These are phyloP conservation scores for Drosophila bocki DNA, from an alignment of 1,140 invertebrate genomes.

Conservation along the genomic window DNA sequence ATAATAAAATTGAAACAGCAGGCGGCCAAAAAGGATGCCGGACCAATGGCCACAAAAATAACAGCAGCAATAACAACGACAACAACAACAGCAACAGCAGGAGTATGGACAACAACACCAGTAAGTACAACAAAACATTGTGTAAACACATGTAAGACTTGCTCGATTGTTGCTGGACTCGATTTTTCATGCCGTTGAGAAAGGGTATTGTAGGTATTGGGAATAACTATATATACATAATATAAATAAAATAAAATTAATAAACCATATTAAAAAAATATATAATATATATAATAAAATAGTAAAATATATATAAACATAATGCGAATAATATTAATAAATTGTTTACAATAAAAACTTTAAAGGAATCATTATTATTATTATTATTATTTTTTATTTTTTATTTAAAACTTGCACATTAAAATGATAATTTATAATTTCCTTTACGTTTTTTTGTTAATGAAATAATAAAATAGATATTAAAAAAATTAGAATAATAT, in stretches of 20 bases:
- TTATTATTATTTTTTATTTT: too few relatives aligned
- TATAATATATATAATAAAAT: background rate
- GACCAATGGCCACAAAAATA: conserved; percentile 33
- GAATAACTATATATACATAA: background rate
- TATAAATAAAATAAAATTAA: background rate
- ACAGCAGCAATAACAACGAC: conserved; percentile 12
- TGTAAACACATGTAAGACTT: conserved; percentile 77
- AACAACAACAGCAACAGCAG: background rate
- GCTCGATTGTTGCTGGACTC: conserved; percentile 42
- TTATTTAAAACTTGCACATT: too few relatives aligned
- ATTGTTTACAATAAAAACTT: too few relatives aligned
- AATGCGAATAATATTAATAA: too few relatives aligned
- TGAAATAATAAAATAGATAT: too few relatives aligned
- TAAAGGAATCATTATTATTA: too few relatives aligned
- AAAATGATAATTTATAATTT: too few relatives aligned
- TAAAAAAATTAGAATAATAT: too few relatives aligned
- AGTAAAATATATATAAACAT: background rate
- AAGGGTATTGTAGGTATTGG: background rate
- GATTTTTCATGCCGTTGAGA: background rate
- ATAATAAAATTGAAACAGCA: conserved; percentile 78
- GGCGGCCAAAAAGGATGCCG: conserved; percentile 39
- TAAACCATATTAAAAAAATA: background rate
- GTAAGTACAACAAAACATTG: conserved; percentile 48
- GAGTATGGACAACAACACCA: conserved; percentile 35
- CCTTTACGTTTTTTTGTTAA: too few relatives aligned